A percentile compares a stretch with the other conserved stretches of the same genome.
phyloP scores from a whole-genome alignment of 1,140 invertebrate species.

The Bacillus rossius region DNA sequence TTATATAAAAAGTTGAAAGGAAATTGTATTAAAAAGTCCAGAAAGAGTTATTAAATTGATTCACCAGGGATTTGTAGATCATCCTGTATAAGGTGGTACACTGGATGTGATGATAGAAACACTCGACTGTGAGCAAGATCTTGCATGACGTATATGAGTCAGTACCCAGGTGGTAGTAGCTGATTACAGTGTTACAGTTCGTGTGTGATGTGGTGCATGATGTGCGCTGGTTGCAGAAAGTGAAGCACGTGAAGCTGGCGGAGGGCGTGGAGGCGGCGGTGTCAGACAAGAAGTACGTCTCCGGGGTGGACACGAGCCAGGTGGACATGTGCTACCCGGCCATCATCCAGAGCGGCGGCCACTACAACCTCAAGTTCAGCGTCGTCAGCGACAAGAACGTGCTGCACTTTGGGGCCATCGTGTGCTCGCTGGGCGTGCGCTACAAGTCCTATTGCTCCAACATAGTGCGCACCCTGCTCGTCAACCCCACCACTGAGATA shows the following conservation, averaged over 20 bases:
- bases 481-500: slow-evolving; percentile 81
- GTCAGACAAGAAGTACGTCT: slow-evolving; percentile 91
- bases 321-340: slow-evolving; percentile 97
- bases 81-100: too few relatives aligned
- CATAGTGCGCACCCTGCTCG: slow-evolving; percentile 93
- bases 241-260: slow-evolving; percentile 88
- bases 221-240: slow-evolving; percentile 62
- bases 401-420: slow-evolving; percentile 94
- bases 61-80: too few relatives aligned
- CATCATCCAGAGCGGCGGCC: slow-evolving; percentile 97
- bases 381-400: slow-evolving; percentile 89
- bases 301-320: slow-evolving; percentile 77
- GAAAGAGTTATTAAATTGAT: too few relatives aligned
- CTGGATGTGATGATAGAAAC: too few relatives aligned
- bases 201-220: too few relatives aligned
- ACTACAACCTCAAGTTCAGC: slow-evolving; percentile 96
- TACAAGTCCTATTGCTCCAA: slow-evolving; percentile 99
- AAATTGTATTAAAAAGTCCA: too few relatives aligned
- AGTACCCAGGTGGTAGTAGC: too few relatives aligned
- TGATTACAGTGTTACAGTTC: too few relatives aligned
- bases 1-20: too few relatives aligned
- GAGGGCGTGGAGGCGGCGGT: slow-evolving; percentile 91
- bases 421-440: slow-evolving; percentile 88
- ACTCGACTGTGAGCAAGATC: too few relatives aligned
- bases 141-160: too few relatives aligned